Evolutionary conservation across 2,797 vertebrate species (phyloP), one percentile per base, ranked within the genome.

Genomic region (Enteromius viviparus): DNA sequence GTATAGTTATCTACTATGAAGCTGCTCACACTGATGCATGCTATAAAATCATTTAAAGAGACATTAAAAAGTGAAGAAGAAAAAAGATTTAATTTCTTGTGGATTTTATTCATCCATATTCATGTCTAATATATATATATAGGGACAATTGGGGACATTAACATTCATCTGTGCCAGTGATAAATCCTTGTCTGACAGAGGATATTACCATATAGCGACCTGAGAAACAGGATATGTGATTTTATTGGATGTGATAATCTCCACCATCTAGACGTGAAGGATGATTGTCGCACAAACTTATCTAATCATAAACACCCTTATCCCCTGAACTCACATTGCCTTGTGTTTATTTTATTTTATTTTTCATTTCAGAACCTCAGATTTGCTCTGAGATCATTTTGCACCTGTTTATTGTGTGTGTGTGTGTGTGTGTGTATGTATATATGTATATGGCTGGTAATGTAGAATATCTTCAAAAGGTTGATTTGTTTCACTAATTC

Each of bases 161-260:
- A 1, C 34, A 58, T 10, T 17, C 21, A 40, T 34, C 32, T 40
- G 12, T 58, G 34, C 12, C 51, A 58, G 51, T 40, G 72, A 76
- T 58, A 58, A 76, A 76, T 40, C 51, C 72, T 58, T 23, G 11
- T 75, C 72, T 37, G 32, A 58, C 32, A 37, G 34, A 32, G 23
- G 51, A 75, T 51, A 75, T 75, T 58, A 55, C 2, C 21, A 40
- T 40, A 55, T 37, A 40, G 32, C n/a, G 21, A 40, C 51, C 32
- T 76, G 72, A n/a, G 12, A 58, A 55, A 58, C 53, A 75, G 51
- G 32, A 58, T 37, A 40, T 75, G 34, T 3, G 51, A 7, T 23
- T 76, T 21, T 32, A 40, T 17, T 9, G 21, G 49, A 58, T 76
- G 34, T 76, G 72, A 58, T 76, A 23, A 76, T 76, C 72, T 58